A percentile compares a stretch with the other conserved stretches of the same genome.
phyloP scores from a whole-genome alignment of 2,113 vertebrate species.

The Dasyprocta punctata region DNA sequence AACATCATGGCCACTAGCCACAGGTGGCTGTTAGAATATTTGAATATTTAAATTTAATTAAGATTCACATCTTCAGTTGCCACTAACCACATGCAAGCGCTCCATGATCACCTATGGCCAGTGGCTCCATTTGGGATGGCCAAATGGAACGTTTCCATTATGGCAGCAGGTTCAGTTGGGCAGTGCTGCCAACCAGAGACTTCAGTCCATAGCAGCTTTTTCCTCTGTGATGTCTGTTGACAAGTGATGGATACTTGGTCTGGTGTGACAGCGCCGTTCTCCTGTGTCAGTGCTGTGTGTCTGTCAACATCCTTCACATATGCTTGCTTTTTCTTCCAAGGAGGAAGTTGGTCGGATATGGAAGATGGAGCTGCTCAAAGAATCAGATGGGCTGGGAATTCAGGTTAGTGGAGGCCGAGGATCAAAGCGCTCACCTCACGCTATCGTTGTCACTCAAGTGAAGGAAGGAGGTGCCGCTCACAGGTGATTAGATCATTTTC shows the following conservation, averaged over 20 bases:
- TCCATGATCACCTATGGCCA: not conserved
- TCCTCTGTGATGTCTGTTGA: not conserved
- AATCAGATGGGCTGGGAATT: constrained; percentile 94
- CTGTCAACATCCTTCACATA: constrained; percentile 75
- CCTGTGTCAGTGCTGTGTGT: not conserved
- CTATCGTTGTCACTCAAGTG: constrained; percentile 94
- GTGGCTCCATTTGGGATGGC: not conserved
- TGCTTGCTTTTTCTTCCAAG: constrained; percentile 87
- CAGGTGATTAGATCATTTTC: constrained; percentile 88
- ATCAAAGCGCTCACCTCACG: constrained; percentile 95
- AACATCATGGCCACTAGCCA: not conserved
- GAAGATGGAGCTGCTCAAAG: constrained; percentile 98
- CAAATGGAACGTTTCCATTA: not conserved
- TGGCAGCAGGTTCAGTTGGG: not conserved
- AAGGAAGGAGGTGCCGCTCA: constrained; percentile 95
- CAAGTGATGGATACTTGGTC: not conserved
- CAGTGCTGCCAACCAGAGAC: not conserved
- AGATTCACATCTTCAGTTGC: not conserved
- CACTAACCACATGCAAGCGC: not conserved
- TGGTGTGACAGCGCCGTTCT: not conserved
- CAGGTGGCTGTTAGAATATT: not conserved
- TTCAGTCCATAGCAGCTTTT: not conserved
- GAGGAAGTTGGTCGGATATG: constrained; percentile 94
- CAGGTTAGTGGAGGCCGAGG: constrained; percentile 97
- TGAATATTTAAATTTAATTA: not conserved